A percentile compares a stretch with the other conserved stretches of the same genome.
These are phyloP conservation scores for Dolichallabes microphthalmus DNA, from an alignment of 2,113 vertebrate genomes.

Conservation along the genomic window DNA sequence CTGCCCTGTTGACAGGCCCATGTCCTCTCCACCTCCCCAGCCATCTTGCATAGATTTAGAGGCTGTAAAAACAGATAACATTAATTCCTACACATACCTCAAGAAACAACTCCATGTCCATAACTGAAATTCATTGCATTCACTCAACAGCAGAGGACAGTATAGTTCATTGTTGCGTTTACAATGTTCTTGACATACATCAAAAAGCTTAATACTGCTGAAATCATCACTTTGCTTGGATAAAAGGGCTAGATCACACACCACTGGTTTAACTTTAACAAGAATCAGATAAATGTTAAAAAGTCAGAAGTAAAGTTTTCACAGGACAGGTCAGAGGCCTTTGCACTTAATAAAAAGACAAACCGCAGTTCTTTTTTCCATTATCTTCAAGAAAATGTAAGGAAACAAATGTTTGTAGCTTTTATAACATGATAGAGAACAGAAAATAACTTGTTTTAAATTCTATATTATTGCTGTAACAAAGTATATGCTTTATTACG, in stretches of 20 bases:
- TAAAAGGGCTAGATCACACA: neutral
- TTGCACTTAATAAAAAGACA: neutral
- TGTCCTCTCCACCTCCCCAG: slow-evolving; percentile 93
- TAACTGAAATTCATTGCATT: neutral
- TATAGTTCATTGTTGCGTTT: neutral
- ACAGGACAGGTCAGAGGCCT: neutral
- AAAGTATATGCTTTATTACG: neutral
- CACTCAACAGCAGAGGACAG: slow-evolving; percentile 45
- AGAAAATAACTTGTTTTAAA: neutral
- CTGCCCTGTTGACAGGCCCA: slow-evolving; percentile 79
- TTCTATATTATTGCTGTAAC: neutral
- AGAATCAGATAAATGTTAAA: neutral
- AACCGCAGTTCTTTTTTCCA: neutral
- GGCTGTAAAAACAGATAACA: slow-evolving; percentile 69
- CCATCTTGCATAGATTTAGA: slow-evolving; percentile 99
- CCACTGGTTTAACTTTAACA: neutral
- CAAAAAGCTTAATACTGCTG: neutral
- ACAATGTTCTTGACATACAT: neutral
- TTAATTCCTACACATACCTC: neutral
- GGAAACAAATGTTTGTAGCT: neutral
- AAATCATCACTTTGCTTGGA: neutral
- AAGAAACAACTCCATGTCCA: neutral
- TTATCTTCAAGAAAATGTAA: neutral
- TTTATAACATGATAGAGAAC: neutral
- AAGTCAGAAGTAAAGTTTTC: neutral